Conservation (phyloP, 2,113 vertebrate genomes). For the Eurystomus gularis region DNA sequence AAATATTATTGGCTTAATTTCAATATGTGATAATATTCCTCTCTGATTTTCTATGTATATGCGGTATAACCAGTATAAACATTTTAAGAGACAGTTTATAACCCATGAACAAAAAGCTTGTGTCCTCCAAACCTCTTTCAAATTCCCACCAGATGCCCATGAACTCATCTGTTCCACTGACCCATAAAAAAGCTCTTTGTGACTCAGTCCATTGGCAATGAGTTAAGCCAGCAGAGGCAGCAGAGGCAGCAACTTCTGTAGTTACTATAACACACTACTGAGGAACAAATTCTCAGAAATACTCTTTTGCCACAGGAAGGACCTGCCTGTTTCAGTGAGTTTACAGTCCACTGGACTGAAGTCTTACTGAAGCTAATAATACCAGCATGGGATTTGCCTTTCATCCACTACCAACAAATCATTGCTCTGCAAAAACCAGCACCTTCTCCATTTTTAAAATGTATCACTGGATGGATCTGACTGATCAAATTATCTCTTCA, state of each 20-base stretch:
- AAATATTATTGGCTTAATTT: not conserved
- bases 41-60: not conserved
- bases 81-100: not conserved
- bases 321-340: not conserved
- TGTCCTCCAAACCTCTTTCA: not conserved
- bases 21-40: not conserved
- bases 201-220: accelerated
- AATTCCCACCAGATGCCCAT: not conserved
- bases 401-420: not conserved
- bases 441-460: not conserved
- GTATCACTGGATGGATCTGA: not conserved
- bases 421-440: not conserved
- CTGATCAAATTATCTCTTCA: not conserved
- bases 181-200: not conserved
- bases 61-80: not conserved
- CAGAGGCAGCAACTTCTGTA: not conserved
- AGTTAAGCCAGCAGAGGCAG: not conserved
- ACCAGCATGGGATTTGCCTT: not conserved
- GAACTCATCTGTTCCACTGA: not conserved
- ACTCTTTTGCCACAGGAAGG: not conserved
- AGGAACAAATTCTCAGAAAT: not conserved
- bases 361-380: not conserved
- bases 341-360: not conserved
- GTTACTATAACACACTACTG: not conserved
- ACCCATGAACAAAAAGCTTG: not conserved